Conservation (phyloP, 2,113 vertebrate species). For the Stercorarius parasiticus region DNA sequence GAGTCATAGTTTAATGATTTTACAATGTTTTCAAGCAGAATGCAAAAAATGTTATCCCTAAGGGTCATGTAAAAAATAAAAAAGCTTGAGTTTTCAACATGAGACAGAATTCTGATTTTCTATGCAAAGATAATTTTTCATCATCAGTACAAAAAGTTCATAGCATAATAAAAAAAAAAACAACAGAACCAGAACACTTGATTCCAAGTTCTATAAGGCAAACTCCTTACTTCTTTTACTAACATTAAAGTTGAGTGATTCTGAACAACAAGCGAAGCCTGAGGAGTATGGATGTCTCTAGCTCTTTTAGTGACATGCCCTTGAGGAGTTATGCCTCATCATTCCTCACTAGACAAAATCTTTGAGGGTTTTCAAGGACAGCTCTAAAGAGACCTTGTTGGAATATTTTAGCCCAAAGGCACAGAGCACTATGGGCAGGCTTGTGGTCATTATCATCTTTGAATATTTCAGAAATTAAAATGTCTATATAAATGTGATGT, state of each 20-base stretch:
- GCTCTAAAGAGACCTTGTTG: not conserved
- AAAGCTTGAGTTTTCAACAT: not conserved
- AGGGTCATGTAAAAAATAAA: not conserved
- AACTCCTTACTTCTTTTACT: not conserved
- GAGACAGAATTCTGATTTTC: not conserved
- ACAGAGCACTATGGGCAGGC: not conserved
- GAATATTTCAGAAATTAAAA: conserved; percentile 50
- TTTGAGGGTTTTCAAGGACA: conserved; percentile 54
- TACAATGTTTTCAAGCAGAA: not conserved
- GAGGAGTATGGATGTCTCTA: not conserved
- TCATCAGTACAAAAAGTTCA: not conserved
- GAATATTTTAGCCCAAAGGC: not conserved
- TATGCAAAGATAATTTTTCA: not conserved
- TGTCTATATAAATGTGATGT: not conserved
- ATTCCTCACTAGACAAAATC: not conserved
- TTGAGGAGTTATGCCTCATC: not conserved
- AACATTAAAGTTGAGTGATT: not conserved
- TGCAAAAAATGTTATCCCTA: not conserved
- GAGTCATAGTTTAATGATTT: not conserved
- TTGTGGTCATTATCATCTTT: not conserved
- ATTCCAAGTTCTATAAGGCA: not conserved
- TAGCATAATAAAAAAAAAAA: not conserved
- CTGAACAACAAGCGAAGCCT: not conserved
- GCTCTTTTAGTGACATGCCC: not conserved
- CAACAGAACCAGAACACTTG: not conserved